phyloP scores from a whole-genome alignment of 2,797 vertebrate species.

The Chrysolophus pictus region DNA sequence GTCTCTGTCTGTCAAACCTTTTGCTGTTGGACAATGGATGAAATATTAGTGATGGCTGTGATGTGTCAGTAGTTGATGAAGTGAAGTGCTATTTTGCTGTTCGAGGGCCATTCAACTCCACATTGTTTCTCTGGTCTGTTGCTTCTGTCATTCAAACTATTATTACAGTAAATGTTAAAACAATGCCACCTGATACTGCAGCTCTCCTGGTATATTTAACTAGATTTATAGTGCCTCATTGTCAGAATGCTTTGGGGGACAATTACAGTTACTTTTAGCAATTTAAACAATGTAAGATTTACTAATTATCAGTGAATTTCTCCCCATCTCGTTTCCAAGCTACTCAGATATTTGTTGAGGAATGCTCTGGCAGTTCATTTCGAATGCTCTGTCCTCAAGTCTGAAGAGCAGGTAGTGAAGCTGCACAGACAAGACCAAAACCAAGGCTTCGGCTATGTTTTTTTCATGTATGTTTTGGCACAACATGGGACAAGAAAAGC shows the following conservation, averaged over 20 bases:
- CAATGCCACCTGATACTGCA: background rate
- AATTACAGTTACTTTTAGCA: background rate
- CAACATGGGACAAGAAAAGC: background rate
- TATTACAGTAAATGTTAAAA: slow-evolving; percentile 27
- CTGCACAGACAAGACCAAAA: background rate
- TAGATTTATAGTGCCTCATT: slow-evolving; percentile 44
- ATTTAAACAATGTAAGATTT: background rate
- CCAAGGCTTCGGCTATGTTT: background rate
- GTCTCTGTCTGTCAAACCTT: background rate
- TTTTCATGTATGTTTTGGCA: accelerated
- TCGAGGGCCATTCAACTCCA: background rate
- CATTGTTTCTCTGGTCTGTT: slow-evolving; percentile 43
- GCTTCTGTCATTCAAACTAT: slow-evolving; percentile 51
- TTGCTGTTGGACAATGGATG: background rate
- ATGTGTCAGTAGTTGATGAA: background rate
- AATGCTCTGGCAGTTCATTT: background rate
- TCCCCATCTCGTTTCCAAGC: background rate
- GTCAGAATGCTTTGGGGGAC: slow-evolving; percentile 7
- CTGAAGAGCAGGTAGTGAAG: background rate
- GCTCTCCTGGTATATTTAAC: slow-evolving; percentile 32
- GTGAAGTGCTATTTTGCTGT: background rate
- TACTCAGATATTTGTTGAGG: background rate
- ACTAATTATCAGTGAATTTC: background rate
- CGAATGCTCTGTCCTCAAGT: background rate
- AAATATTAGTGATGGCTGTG: background rate